Conservation (phyloP, 2,797 vertebrate genomes). For the Yasuhikotakia modesta region DNA sequence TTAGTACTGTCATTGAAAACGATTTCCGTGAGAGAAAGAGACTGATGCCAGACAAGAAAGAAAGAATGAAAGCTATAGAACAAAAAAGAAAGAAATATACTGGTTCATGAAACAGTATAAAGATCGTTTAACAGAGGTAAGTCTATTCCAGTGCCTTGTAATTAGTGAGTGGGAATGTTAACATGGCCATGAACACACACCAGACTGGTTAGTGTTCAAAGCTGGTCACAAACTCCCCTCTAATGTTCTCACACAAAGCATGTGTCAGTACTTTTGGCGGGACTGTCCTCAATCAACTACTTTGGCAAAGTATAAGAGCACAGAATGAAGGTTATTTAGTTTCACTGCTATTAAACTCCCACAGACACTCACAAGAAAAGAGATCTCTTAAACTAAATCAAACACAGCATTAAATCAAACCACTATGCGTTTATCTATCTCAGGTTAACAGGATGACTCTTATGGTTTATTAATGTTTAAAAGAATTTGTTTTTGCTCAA, state of each 20-base stretch:
- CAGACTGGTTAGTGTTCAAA: constrained; percentile 54
- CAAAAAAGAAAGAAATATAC: constrained; percentile 3
- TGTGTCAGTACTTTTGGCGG: constrained; percentile 50
- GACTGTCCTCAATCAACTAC: constrained; percentile 29
- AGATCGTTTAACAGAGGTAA: constrained; percentile 16
- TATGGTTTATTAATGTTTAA: too few species aligned
- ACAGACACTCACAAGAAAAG: neutral
- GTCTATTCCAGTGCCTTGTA: constrained; percentile 49
- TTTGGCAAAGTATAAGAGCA: constrained; percentile 39
- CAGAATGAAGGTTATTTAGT: constrained; percentile 50
- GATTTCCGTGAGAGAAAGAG: constrained; percentile 19
- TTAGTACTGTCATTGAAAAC: neutral
- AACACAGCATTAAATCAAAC: neutral
- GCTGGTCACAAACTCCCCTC: constrained; percentile 47
- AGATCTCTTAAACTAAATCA: neutral
- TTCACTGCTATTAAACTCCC: constrained; percentile 49
- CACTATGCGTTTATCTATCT: neutral
- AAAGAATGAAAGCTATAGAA: neutral
- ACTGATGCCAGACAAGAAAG: neutral
- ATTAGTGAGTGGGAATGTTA: constrained; percentile 63
- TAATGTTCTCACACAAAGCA: constrained; percentile 51
- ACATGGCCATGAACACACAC: constrained; percentile 53
- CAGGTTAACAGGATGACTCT: too few species aligned
- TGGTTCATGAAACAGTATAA: constrained; percentile 42
- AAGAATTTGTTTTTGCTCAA: neutral